These are phyloP conservation scores for Psittacara wagleri DNA, from an alignment of 2,113 vertebrate species.

Conservation along the genomic window DNA sequence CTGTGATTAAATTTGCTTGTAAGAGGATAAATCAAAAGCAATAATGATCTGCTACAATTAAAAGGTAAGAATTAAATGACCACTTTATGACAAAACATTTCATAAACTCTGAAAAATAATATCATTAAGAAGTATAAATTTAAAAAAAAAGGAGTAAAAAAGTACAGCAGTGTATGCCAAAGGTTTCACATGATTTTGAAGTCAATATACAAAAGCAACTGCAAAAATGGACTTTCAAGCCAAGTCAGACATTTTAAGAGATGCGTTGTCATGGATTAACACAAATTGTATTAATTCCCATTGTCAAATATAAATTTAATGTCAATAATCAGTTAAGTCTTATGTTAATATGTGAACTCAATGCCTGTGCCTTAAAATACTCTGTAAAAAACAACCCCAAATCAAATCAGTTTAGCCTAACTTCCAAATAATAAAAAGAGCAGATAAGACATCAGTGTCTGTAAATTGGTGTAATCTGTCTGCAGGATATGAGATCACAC, in stretches of 20 bases:
- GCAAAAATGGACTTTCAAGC: not conserved
- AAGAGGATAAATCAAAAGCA: slow-evolving; percentile 39
- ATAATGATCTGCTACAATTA: slow-evolving; percentile 2
- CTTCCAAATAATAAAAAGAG: not conserved
- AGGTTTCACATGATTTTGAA: not conserved
- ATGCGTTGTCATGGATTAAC: not conserved
- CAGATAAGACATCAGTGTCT: not conserved
- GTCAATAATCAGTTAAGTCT: not conserved
- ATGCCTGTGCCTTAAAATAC: not conserved
- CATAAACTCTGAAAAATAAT: not conserved
- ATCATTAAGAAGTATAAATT: not conserved
- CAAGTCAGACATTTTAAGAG: not conserved
- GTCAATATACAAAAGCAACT: not conserved
- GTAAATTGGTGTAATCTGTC: not conserved
- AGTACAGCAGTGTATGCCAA: not conserved
- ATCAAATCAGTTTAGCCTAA: not conserved
- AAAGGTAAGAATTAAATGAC: slow-evolving; percentile 28
- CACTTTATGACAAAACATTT: slow-evolving; percentile 3
- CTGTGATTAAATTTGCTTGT: slow-evolving; percentile 31
- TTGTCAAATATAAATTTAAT: not conserved
- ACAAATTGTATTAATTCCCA: not conserved
- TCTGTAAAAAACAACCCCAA: not conserved
- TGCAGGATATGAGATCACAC: not conserved
- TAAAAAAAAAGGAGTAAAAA: not conserved
- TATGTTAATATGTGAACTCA: not conserved